phyloP scores from a whole-genome alignment of 92 coral and sea anemone species.

The Ricordea florida region DNA sequence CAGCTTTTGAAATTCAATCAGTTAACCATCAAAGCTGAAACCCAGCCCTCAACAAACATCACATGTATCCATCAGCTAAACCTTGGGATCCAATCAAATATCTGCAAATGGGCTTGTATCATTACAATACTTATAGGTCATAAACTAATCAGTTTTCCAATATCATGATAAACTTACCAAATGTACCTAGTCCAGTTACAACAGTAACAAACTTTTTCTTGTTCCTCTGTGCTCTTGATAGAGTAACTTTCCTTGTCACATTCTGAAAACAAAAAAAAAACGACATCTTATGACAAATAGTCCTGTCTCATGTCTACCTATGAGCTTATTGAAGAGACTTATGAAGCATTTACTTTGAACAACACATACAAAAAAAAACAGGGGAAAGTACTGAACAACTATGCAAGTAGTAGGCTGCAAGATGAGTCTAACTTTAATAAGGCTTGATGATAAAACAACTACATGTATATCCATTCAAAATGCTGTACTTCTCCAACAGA shows the following conservation, averaged over 20 bases:
- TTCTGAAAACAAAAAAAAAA: conserved; percentile 31
- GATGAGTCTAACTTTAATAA: too few species aligned
- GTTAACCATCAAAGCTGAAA: too few species aligned
- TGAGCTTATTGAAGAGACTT: too few species aligned
- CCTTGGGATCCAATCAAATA: background rate
- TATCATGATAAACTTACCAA: conserved; percentile 63
- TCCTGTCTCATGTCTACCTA: too few species aligned
- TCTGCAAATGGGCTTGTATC: too few species aligned
- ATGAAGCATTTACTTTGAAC: background rate
- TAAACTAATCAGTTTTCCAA: background rate
- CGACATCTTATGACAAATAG: background rate
- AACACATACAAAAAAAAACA: background rate
- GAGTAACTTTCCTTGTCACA: conserved; percentile 73
- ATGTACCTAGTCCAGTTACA: conserved; percentile 92
- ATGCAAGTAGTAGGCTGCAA: background rate
- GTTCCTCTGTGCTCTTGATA: conserved; percentile 88
- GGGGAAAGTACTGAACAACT: background rate
- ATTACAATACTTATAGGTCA: background rate
- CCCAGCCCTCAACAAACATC: too few species aligned
- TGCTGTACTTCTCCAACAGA: too few species aligned
- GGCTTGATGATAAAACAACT: too few species aligned
- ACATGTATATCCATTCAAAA: too few species aligned
- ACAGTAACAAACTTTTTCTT: conserved; percentile 98
- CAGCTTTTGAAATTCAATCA: too few species aligned
- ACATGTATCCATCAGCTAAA: too few species aligned